Conservation (phyloP, 2,797 vertebrate genomes). For the Babyrousa celebensis region DNA sequence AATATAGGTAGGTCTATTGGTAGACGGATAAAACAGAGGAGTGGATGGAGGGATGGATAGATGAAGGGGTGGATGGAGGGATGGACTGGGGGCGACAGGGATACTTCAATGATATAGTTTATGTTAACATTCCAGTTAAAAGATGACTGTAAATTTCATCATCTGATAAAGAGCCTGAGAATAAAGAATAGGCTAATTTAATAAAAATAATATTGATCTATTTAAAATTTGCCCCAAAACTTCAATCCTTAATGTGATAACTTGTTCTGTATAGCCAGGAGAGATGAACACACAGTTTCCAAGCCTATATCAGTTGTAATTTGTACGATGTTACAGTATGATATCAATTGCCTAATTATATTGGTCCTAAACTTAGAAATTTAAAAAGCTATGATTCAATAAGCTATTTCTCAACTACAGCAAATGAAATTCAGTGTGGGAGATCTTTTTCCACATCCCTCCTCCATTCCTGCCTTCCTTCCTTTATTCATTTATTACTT, state of each 20-base stretch:
- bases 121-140: conserved; percentile 21
- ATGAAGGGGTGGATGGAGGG: no score
- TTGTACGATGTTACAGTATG: conserved; percentile 30
- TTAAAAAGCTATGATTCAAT: conserved; percentile 79
- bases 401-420: conserved; percentile 59
- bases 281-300: neutral
- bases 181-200: conserved; percentile 27
- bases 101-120: neutral
- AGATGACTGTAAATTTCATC: neutral
- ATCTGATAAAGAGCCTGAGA: neutral
- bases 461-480: neutral
- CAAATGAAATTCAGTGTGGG: conserved; percentile 84
- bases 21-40: neutral
- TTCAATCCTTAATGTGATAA: neutral
- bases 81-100: neutral
- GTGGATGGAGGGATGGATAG: no score
- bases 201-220: conserved; percentile 7
- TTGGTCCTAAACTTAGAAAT: conserved; percentile 75
- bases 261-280: neutral
- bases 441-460: neutral
- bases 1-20: neutral
- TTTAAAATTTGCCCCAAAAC: conserved; percentile 12
- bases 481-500: neutral
- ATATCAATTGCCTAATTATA: conserved; percentile 83
- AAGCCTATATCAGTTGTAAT: conserved; percentile 25